Evolutionary conservation across 2,888 invertebrate genomes (phyloP).

Genomic region (Lampropteryx suffumata): DNA sequence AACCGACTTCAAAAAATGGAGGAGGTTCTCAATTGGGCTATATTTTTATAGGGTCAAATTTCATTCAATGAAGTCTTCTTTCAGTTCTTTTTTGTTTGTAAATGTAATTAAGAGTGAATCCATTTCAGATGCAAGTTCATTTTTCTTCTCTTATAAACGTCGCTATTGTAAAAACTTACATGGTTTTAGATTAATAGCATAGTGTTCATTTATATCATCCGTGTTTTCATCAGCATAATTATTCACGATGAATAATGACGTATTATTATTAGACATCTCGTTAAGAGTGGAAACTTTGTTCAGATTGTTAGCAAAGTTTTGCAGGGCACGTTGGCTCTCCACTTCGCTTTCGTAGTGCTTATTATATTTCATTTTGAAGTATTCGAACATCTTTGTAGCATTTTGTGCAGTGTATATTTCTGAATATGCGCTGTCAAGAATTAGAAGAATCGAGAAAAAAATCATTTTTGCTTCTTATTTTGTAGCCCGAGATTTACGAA

Average conservation of each 20-base stretch:
- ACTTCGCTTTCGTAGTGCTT: conserved; percentile 41
- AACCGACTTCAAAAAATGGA: too few species aligned
- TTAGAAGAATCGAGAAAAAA: conserved; percentile 5
- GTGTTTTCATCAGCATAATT: conserved; percentile 54
- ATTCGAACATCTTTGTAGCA: conserved; percentile 39
- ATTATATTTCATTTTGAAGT: conserved; percentile 50
- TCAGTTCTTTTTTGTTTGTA: too few species aligned
- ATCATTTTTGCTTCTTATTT: conserved; percentile 3
- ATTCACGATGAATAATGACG: conserved; percentile 49
- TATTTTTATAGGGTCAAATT: too few species aligned
- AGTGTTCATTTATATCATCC: conserved; percentile 45
- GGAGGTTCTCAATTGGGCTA: too few species aligned
- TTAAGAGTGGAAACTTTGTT: conserved; percentile 47
- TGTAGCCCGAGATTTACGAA: neutral
- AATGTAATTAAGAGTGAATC: too few species aligned
- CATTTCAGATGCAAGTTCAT: neutral
- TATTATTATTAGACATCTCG: conserved; percentile 33
- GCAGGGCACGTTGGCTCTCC: conserved; percentile 41
- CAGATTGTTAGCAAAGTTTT: conserved; percentile 52
- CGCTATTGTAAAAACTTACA: conserved; percentile 48
- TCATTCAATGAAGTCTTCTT: too few species aligned
- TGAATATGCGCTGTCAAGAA: conserved; percentile 7
- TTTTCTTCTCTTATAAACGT: too few species aligned
- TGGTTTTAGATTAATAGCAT: conserved; percentile 46
- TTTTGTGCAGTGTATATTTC: conserved; percentile 12